A percentile compares a stretch with the other conserved stretches of the same genome.
These are phyloP conservation scores for Eucriotettix oculatus DNA, from an alignment of 2,888 invertebrate genomes.

Conservation along the genomic window DNA sequence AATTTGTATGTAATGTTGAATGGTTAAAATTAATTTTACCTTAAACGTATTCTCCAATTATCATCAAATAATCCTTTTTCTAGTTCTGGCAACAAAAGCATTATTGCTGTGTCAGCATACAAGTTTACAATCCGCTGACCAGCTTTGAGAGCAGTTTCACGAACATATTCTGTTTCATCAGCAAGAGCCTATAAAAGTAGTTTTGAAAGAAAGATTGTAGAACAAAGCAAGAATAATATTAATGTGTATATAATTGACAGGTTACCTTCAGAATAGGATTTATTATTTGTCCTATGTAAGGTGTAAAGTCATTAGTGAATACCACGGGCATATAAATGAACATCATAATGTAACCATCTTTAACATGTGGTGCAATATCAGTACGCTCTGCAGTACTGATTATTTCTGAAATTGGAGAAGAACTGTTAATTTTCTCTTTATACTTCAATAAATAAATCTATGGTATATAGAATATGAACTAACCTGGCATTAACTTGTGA, in stretches of 20 bases:
- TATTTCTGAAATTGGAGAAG: conserved; percentile 43
- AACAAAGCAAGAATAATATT: too few relatives aligned
- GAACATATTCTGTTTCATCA: conserved; percentile 96
- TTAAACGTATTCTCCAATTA: conserved; percentile 90
- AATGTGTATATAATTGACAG: background rate
- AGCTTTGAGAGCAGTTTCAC: conserved; percentile 80
- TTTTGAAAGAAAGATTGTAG: background rate
- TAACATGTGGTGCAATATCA: conserved; percentile 90
- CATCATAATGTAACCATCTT: conserved; percentile 99
- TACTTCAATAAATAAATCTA: too few relatives aligned
- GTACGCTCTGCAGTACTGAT: conserved; percentile 84
- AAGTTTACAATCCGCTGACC: conserved; percentile 87
- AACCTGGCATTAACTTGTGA: conserved; percentile 86
- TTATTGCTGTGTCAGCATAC: conserved; percentile 90
- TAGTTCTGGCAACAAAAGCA: conserved; percentile 79
- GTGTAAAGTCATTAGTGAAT: conserved; percentile 87
- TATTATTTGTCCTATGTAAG: conserved; percentile 91
- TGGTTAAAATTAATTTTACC: conserved; percentile 10
- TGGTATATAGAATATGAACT: background rate
- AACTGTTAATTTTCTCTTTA: too few relatives aligned
- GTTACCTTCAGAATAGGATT: conserved; percentile 76
- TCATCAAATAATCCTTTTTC: conserved; percentile 92
- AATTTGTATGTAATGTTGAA: too few relatives aligned
- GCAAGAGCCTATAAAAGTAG: conserved; percentile 53
- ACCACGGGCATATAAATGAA: conserved; percentile 98